Conservation (phyloP, 2,113 vertebrate genomes). For the Chlamydotis undulata region DNA sequence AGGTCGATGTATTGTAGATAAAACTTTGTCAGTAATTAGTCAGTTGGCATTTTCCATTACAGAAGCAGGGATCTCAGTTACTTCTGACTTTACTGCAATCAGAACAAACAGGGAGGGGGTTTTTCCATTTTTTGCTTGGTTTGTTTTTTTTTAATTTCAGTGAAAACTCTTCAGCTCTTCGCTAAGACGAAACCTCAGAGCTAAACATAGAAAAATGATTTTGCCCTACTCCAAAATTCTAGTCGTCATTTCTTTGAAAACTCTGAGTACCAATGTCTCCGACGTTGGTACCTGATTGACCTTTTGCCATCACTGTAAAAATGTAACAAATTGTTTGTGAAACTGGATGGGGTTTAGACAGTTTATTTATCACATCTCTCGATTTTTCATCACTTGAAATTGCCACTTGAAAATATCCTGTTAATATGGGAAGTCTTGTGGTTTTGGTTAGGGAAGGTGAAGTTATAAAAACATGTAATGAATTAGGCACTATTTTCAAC, state of each 20-base stretch:
- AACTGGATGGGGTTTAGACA: neutral
- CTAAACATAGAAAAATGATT: neutral
- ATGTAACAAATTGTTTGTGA: neutral
- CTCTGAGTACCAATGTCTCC: neutral
- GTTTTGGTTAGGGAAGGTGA: neutral
- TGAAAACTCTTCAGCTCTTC: neutral
- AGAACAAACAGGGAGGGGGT: neutral
- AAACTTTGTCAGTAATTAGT: neutral
- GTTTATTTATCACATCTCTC: neutral
- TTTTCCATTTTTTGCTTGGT: neutral
- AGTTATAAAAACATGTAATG: neutral
- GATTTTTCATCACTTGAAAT: neutral
- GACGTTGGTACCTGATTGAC: neutral
- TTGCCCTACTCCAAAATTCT: neutral
- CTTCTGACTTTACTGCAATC: neutral
- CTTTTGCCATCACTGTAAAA: neutral
- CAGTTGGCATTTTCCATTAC: neutral
- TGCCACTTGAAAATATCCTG: neutral
- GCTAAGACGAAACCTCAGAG: neutral
- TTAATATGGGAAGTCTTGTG: neutral
- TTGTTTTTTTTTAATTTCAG: neutral
- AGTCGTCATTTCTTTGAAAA: neutral
- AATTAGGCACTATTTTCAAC: neutral
- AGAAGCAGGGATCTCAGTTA: neutral
- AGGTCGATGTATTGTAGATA: neutral